Percentiles rank a stretch among this genome's conserved stretches.
phyloP scores from a whole-genome alignment of 2,888 invertebrate genomes.

The Mantis religiosa region DNA sequence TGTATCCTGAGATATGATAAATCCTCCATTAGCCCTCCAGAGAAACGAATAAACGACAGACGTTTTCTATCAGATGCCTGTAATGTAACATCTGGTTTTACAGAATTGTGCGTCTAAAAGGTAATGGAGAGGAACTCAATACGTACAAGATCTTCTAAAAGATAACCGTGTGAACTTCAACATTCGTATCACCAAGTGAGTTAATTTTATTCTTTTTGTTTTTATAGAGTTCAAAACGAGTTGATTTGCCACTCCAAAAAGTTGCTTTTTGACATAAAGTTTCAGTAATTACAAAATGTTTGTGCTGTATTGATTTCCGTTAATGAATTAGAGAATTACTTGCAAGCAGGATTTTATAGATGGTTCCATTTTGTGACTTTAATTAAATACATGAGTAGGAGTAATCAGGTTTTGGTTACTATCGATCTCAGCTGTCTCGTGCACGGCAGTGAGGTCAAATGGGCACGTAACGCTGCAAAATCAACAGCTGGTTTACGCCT shows the following conservation, averaged over 20 bases:
- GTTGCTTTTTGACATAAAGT: not conserved
- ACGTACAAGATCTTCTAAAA: no score
- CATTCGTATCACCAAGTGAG: no score
- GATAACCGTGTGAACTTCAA: no score
- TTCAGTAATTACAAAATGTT: not conserved
- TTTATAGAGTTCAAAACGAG: not conserved
- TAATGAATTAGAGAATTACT: not conserved
- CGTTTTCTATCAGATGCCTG: no score
- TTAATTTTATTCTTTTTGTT: no score
- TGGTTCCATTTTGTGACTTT: not conserved
- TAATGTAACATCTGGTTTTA: no score
- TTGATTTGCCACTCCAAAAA: not conserved
- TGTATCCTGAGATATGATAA: no score
- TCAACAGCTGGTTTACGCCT: not conserved
- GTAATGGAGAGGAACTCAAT: no score
- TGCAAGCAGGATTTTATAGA: not conserved
- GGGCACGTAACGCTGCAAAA: not conserved
- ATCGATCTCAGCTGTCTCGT: not conserved
- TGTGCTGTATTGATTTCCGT: not conserved
- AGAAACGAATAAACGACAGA: no score
- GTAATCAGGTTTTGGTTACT: not conserved
- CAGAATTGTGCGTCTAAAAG: no score
- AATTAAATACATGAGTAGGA: not conserved
- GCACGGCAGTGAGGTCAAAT: not conserved
- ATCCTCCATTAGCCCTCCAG: no score